These are phyloP conservation scores for Hirudo medicinalis DNA, from an alignment of 1,140 invertebrate genomes.

Conservation along the genomic window DNA sequence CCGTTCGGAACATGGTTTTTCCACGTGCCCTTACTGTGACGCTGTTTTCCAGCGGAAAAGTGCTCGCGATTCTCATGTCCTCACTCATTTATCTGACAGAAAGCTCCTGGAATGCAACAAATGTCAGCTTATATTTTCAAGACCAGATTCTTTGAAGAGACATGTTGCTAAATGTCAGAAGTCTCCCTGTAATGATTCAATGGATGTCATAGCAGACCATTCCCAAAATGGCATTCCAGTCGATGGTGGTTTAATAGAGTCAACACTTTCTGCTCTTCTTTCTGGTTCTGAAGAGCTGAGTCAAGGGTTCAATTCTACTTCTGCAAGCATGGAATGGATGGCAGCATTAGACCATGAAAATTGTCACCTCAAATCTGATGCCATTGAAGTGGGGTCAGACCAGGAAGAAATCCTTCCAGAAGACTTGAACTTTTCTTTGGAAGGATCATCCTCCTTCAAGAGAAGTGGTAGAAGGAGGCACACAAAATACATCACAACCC, in stretches of 20 bases:
- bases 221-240: neutral
- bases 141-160: constrained; percentile 1
- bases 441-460: neutral
- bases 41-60: neutral
- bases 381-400: neutral
- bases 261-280: neutral
- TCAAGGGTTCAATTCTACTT: neutral
- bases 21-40: constrained; percentile 4
- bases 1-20: neutral
- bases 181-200: neutral
- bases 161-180: constrained; percentile 8
- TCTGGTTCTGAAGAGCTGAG: neutral
- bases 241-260: neutral
- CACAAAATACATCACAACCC: constrained; percentile 6
- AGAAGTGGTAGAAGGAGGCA: neutral
- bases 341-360: too few relatives aligned
- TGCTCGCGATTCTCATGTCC: neutral
- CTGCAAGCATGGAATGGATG: neutral
- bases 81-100: neutral
- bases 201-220: neutral
- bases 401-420: neutral
- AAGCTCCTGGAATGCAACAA: constrained; percentile 8
- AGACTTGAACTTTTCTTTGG: constrained; percentile 1
- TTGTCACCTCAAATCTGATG: too few relatives aligned
- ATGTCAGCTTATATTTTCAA: constrained; percentile 14